Evolutionary conservation across 1,140 invertebrate genomes (phyloP).

Genomic region (Archivesica marissinica): DNA sequence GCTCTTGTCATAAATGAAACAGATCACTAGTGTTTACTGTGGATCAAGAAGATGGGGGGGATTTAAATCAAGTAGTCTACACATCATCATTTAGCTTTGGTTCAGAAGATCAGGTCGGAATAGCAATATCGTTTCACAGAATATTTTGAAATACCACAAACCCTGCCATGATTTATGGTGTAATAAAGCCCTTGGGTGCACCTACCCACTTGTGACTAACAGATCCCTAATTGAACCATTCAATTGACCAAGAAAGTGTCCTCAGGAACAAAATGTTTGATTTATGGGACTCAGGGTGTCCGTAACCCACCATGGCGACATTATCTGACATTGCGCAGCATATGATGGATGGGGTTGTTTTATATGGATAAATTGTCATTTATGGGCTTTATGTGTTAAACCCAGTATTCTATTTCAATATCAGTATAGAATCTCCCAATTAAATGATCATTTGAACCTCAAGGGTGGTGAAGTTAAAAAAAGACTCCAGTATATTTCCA

Average conservation of each 20-base stretch:
- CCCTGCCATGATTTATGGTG: constrained; percentile 26
- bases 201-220: constrained; percentile 31
- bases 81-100: too few species aligned
- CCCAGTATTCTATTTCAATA: background rate
- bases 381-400: constrained; percentile 1
- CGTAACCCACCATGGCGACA: constrained; percentile 18
- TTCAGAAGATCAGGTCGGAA: too few species aligned
- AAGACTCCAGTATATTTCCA: background rate
- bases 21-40: too few species aligned
- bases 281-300: constrained; percentile 19
- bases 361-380: constrained; percentile 28
- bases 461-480: constrained; percentile 11
- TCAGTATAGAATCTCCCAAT: background rate
- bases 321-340: background rate
- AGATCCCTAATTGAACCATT: constrained; percentile 33
- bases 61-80: too few species aligned
- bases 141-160: background rate
- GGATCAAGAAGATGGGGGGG: too few species aligned
- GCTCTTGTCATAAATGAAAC: too few species aligned
- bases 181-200: constrained; percentile 31
- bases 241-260: constrained; percentile 29
- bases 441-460: constrained; percentile 19
- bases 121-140: too few species aligned
- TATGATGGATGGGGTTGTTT: constrained; percentile 1
- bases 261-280: constrained; percentile 19